Evolutionary conservation across 2,797 vertebrate genomes (phyloP).

Genomic region (Telmatherina bonti): DNA sequence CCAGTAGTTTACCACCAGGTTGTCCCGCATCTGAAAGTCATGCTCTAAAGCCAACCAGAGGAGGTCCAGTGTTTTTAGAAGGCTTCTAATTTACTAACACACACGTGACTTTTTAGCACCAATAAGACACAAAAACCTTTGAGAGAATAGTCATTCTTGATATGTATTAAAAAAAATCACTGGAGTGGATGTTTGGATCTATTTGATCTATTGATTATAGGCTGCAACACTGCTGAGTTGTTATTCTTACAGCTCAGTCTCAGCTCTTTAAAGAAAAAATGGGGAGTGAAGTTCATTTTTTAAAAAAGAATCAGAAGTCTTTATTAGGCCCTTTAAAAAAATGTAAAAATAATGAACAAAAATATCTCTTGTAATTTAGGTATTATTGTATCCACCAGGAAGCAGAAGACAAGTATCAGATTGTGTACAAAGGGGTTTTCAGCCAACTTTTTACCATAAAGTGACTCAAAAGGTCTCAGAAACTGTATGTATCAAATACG

Average conservation of each 20-base stretch:
- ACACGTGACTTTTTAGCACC: slow-evolving; percentile 32
- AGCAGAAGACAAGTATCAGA: no score
- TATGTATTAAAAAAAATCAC: slow-evolving; percentile 26
- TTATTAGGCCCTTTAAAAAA: no score
- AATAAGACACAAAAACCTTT: slow-evolving; percentile 42
- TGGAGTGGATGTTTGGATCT: slow-evolving; percentile 9
- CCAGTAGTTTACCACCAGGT: slow-evolving; percentile 63
- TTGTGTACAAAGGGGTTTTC: no score
- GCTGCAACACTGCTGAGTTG: neutral
- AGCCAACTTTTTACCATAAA: no score
- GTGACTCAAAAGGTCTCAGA: no score
- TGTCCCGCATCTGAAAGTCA: slow-evolving; percentile 31
- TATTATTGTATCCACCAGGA: no score
- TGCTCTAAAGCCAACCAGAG: slow-evolving; percentile 28
- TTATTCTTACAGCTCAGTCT: neutral
- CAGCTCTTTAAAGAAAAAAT: no score
- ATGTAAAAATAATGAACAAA: no score
- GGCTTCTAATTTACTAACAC: slow-evolving; percentile 53
- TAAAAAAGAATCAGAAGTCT: no score
- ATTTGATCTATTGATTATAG: neutral
- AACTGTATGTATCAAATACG: no score
- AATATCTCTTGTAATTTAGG: no score
- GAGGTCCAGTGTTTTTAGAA: slow-evolving; percentile 67
- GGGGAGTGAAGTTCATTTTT: no score
- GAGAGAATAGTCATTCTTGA: slow-evolving; percentile 12